Evolutionary conservation across 2,888 invertebrate genomes (phyloP), one percentile per base, ranked within the genome.

Genomic region (Pseudococcus jackbeardsleyi): DNA sequence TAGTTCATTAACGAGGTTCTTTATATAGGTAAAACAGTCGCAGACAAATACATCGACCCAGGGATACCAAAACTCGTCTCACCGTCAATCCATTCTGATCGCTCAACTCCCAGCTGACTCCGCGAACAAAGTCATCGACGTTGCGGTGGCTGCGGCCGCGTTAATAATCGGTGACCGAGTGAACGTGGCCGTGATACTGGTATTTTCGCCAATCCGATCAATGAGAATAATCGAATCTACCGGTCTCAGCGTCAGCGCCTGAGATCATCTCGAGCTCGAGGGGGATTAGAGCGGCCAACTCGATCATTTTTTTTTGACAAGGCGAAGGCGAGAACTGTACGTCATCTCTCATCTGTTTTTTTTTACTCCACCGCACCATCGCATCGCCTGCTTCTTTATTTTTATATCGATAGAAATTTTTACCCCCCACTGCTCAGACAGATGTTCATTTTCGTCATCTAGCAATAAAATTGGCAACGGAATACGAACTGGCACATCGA

Each of bases 381-480:
- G 26, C 3, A 22, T 64, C 22, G 22, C 6, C 9, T 9, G 59
- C 59, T 59, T 42, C 42, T 59, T 64, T 64, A 64, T 64, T 22
- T 64, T 64, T 64, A 64, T 64, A 64, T 64, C 64, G 64, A 64
- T 64, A 6, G 64, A 64, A 64, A 64, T 64, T 72, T 72, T 72
- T 72, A 72, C 72, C 72, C 72, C 72, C 72, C 72, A 72, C 72
- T 72, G 72, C 72, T 33, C 15, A 33, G 39, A 72, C 72, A 72
- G 72, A 72, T 72, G 72, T 72, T 72, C 72, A 33, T 72, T 72
- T 72, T 33, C 72, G 72, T 26, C 33, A 26, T 72, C 17, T 72
- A 72, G 72, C 33, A 33, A 72, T 72, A 72, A 72, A 72, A 72
- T 72, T 72, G 72, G 72, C 72, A 72, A 26, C 72, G 68, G 59